Percentiles rank a stretch among this genome's conserved stretches.
phyloP scores from a whole-genome alignment of 2,888 invertebrate genomes.

The Sarcophaga caerulescens region DNA sequence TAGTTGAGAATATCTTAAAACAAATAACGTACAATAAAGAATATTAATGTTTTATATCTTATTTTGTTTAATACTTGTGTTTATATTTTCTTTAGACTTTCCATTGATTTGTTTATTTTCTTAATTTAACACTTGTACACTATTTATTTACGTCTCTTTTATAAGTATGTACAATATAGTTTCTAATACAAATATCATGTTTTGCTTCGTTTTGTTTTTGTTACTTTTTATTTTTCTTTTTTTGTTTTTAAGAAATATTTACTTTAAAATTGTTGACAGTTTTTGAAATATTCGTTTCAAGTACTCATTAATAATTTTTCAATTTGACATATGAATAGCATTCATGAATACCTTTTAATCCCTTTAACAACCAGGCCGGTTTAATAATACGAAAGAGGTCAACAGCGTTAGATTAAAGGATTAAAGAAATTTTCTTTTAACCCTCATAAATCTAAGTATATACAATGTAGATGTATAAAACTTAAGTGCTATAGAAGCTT shows the following conservation, averaged over 20 bases:
- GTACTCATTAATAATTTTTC: slow-evolving; percentile 30
- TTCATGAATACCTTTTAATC: slow-evolving; percentile 5
- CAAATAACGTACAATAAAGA: background rate
- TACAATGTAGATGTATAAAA: too few species aligned
- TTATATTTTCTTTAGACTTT: slow-evolving; percentile 68
- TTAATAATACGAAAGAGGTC: slow-evolving; percentile 1
- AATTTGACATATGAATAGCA: background rate
- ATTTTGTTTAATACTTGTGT: slow-evolving; percentile 48
- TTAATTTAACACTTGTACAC: slow-evolving; percentile 40
- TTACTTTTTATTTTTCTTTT: background rate
- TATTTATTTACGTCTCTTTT: slow-evolving; percentile 50
- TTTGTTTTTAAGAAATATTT: background rate
- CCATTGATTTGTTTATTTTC: slow-evolving; percentile 46
- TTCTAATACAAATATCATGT: slow-evolving; percentile 61
- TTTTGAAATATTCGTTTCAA: slow-evolving; percentile 27
- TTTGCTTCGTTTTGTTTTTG: slow-evolving; percentile 32
- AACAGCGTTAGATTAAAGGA: slow-evolving; percentile 4
- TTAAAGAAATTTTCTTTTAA: background rate
- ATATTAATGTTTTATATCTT: slow-evolving; percentile 37
- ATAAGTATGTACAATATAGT: background rate
- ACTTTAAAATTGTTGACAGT: slow-evolving; percentile 32
- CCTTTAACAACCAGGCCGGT: background rate
- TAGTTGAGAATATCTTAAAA: slow-evolving; percentile 46
- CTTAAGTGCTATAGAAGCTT: too few species aligned
- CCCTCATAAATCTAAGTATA: too few species aligned